phyloP scores from a whole-genome alignment of 2,113 vertebrate genomes.

The Esox niger region DNA sequence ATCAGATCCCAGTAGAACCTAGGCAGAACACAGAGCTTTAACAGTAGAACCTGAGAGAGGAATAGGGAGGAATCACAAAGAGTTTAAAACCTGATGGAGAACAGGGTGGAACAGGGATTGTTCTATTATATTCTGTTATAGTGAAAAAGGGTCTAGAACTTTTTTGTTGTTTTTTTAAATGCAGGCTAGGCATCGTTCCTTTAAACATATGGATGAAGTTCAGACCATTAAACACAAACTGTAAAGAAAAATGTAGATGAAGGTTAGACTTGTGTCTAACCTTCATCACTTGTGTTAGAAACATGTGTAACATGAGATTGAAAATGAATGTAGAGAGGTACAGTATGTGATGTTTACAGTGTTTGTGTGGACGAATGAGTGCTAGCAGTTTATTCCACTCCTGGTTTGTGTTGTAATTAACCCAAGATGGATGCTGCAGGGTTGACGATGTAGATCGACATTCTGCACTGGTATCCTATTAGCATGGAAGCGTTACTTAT shows the following conservation, averaged over 20 bases:
- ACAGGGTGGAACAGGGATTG: too few relatives aligned
- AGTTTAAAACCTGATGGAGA: too few relatives aligned
- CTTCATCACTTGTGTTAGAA: too few relatives aligned
- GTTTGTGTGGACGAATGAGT: not conserved
- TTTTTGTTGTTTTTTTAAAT: too few relatives aligned
- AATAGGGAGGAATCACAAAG: not conserved
- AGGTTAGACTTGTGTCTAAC: too few relatives aligned
- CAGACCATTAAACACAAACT: too few relatives aligned
- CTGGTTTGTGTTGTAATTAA: conserved; percentile 54
- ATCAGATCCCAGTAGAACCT: conserved; percentile 99
- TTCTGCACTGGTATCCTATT: conserved; percentile 23
- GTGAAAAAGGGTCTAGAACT: too few relatives aligned
- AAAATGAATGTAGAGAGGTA: not conserved
- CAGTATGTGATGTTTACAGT: conserved; percentile 4
- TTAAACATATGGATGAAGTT: too few relatives aligned
- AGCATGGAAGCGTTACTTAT: conserved; percentile 19
- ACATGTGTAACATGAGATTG: too few relatives aligned
- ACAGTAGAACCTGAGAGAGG: conserved; percentile 1
- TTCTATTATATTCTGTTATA: too few relatives aligned
- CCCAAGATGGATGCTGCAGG: conserved; percentile 35
- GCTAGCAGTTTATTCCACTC: conserved; percentile 28
- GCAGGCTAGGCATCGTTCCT: too few relatives aligned
- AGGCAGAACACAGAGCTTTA: conserved; percentile 5
- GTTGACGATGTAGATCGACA: conserved; percentile 21
- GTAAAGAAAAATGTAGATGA: too few relatives aligned